A percentile compares a stretch with the other conserved stretches of the same genome.
These are phyloP conservation scores for Stenopsyche tienmushanensis DNA, from an alignment of 1,140 invertebrate species.

Conservation along the genomic window DNA sequence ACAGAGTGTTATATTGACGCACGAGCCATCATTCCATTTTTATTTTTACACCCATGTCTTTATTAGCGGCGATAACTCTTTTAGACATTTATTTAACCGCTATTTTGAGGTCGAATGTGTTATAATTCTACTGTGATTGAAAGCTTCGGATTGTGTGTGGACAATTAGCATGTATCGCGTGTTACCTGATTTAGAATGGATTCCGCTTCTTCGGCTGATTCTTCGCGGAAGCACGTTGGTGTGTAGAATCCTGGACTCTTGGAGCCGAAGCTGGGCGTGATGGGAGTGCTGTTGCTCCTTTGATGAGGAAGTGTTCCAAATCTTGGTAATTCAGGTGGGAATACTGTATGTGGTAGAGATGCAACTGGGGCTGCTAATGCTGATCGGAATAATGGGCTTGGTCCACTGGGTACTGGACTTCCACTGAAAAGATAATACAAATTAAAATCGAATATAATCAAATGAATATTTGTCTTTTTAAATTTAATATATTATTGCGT, in stretches of 20 bases:
- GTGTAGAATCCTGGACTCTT: constrained; percentile 32
- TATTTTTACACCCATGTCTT: not conserved
- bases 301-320: not conserved
- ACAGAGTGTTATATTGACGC: not conserved
- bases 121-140: too few relatives aligned
- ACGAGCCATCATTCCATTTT: not conserved
- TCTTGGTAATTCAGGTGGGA: constrained; percentile 43
- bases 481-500: too few relatives aligned
- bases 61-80: not conserved
- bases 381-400: not conserved
- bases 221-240: constrained; percentile 42
- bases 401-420: not conserved
- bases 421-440: constrained; percentile 21
- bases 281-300: not conserved
- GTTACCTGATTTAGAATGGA: constrained; percentile 51
- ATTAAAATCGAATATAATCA: constrained; percentile 11
- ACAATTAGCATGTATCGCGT: too few relatives aligned
- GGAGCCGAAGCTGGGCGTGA: constrained; percentile 21
- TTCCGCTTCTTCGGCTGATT: constrained; percentile 48
- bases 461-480: not conserved
- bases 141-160: not conserved
- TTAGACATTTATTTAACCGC: too few relatives aligned
- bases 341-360: constrained; percentile 50
- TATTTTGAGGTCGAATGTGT: too few relatives aligned
- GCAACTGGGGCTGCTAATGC: constrained; percentile 45